phyloP scores from a whole-genome alignment of 2,797 vertebrate species.

The Myotis daubentonii region DNA sequence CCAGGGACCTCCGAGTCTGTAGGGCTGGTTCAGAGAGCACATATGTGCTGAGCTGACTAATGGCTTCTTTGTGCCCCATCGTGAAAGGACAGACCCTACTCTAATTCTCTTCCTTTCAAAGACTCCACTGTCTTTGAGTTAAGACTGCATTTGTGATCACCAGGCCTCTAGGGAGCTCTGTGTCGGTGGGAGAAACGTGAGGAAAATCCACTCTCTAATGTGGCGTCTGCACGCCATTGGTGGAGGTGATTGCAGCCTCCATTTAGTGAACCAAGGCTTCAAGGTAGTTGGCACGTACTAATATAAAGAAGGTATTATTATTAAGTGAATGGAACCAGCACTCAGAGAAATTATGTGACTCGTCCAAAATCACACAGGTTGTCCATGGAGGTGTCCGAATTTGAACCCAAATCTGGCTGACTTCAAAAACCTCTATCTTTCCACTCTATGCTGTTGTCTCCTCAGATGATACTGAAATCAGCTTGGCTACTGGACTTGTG shows the following conservation, averaged over 20 bases:
- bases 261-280: not conserved
- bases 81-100: constrained; percentile 71
- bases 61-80: constrained; percentile 61
- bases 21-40: constrained; percentile 45
- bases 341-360: not conserved
- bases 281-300: not conserved
- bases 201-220: constrained; percentile 38
- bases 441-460: not conserved
- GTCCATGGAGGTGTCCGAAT: not conserved
- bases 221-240: constrained; percentile 43
- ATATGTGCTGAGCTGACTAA: constrained; percentile 42
- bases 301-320: not conserved
- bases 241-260: not conserved
- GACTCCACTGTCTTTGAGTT: constrained; percentile 62
- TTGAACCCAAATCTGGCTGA: not conserved
- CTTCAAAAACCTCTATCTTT: not conserved
- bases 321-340: not conserved
- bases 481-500: not conserved
- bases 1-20: not conserved
- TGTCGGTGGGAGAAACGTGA: constrained; percentile 56
- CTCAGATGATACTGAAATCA: not conserved
- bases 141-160: constrained; percentile 62
- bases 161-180: constrained; percentile 49
- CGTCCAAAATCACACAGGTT: not conserved
- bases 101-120: constrained; percentile 65